phyloP scores from a whole-genome alignment of 2,888 invertebrate species.

The Idaea aversata region DNA sequence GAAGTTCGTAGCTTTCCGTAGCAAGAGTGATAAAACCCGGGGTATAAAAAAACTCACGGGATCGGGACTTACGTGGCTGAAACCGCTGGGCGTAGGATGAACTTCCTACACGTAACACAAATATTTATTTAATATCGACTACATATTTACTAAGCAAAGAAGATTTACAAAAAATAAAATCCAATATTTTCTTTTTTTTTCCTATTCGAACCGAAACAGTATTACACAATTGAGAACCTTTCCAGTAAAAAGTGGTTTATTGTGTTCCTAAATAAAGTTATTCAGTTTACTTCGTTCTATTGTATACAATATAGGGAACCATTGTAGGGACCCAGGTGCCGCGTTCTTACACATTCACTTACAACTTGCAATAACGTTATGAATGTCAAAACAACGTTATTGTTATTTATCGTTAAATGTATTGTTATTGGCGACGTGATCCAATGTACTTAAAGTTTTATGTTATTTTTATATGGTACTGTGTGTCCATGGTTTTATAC shows the following conservation, averaged over 20 bases:
- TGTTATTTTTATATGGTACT: neutral
- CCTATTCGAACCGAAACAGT: conserved; percentile 46
- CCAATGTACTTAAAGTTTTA: conserved; percentile 26
- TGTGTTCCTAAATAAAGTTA: conserved; percentile 78
- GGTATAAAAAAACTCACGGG: too few relatives aligned
- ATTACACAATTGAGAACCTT: conserved; percentile 62
- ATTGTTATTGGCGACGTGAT: conserved; percentile 51
- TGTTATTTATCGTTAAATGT: conserved; percentile 63
- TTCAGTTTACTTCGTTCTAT: conserved; percentile 71
- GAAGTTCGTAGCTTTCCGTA: too few relatives aligned
- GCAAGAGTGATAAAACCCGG: too few relatives aligned
- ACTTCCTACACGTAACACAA: too few relatives aligned
- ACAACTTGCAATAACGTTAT: conserved; percentile 66
- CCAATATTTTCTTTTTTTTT: conserved; percentile 47
- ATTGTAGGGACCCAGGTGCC: conserved; percentile 67
- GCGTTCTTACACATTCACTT: conserved; percentile 56
- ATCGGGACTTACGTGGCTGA: too few relatives aligned
- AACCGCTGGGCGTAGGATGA: too few relatives aligned
- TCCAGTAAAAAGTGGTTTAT: conserved; percentile 75
- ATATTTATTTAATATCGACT: too few relatives aligned
- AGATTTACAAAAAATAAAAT: conserved; percentile 17
- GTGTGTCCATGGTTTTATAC: too few relatives aligned
- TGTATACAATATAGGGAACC: conserved; percentile 47
- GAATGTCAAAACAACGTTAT: conserved; percentile 74
- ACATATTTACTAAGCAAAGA: too few relatives aligned